phyloP scores from a whole-genome alignment of 2,888 invertebrate genomes.

The Thera britannica region DNA sequence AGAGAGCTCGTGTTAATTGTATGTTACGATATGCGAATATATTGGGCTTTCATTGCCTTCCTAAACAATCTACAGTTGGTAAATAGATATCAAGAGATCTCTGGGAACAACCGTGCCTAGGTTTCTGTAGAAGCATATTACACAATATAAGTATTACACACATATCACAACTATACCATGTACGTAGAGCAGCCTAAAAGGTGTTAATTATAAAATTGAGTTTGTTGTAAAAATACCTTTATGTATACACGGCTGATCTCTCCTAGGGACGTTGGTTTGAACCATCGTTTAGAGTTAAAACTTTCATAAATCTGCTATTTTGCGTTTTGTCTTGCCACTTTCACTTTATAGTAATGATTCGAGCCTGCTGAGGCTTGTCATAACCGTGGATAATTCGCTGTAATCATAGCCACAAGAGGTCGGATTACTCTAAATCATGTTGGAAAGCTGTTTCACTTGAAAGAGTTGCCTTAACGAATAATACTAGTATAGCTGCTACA shows the following conservation, averaged over 20 bases:
- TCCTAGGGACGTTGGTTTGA: not conserved
- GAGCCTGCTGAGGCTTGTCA: constrained; percentile 56
- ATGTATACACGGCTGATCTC: not conserved
- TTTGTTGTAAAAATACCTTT: not conserved
- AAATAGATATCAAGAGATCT: too few relatives aligned
- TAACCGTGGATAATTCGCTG: constrained; percentile 53
- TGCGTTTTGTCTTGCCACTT: constrained; percentile 55
- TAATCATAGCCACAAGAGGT: constrained; percentile 51
- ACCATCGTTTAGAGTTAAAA: constrained; percentile 25
- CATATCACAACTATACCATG: too few relatives aligned
- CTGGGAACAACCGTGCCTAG: too few relatives aligned
- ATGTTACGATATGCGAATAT: too few relatives aligned
- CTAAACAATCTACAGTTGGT: too few relatives aligned
- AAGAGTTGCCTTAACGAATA: constrained; percentile 28
- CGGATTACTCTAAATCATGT: constrained; percentile 48
- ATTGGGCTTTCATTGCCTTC: too few relatives aligned
- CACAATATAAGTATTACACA: too few relatives aligned
- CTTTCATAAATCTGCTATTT: constrained; percentile 49
- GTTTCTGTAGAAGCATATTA: too few relatives aligned
- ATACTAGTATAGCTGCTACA: constrained; percentile 7
- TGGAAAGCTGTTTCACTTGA: constrained; percentile 55
- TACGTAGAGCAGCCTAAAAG: too few relatives aligned
- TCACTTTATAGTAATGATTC: constrained; percentile 59
- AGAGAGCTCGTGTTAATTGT: too few relatives aligned
- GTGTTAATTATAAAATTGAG: not conserved